phyloP scores from a whole-genome alignment of 1,140 invertebrate species.

The Oryctes rhinoceros region DNA sequence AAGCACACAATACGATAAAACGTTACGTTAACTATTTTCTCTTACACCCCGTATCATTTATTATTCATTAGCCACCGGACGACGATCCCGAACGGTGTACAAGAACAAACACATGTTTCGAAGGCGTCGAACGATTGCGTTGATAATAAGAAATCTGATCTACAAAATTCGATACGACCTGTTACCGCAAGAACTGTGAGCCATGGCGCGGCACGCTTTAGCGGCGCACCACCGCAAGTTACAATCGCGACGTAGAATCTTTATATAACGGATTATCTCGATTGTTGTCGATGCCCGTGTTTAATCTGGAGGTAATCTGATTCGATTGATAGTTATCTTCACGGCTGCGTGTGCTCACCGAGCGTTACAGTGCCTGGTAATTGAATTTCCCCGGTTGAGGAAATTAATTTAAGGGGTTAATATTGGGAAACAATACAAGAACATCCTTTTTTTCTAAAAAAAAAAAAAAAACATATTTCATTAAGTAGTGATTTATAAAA shows the following conservation, averaged over 20 bases:
- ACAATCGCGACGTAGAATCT: background rate
- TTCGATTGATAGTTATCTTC: constrained; percentile 18
- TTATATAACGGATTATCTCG: constrained; percentile 18
- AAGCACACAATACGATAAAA: too few species aligned
- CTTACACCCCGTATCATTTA: too few species aligned
- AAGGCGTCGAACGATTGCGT: background rate
- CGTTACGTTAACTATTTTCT: too few species aligned
- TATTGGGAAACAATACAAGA: too few species aligned
- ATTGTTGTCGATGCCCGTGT: constrained; percentile 20
- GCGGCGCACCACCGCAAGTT: background rate
- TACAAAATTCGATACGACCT: constrained; percentile 7
- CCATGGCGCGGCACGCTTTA: background rate
- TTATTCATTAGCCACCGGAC: too few species aligned
- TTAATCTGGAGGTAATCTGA: constrained; percentile 18
- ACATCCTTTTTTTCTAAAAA: too few species aligned
- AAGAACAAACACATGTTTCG: background rate
- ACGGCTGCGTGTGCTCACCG: constrained; percentile 4
- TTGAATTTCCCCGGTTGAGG: too few species aligned
- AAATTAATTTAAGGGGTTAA: too few species aligned
- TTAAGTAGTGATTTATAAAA: too few species aligned
- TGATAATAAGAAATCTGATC: constrained; percentile 10
- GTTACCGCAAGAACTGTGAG: constrained; percentile 6
- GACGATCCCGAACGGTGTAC: too few species aligned
- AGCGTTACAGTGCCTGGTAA: background rate
- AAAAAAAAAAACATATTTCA: too few species aligned